phyloP scores from a whole-genome alignment of 1,140 invertebrate genomes.

The Meloidogyne chitwoodi region DNA sequence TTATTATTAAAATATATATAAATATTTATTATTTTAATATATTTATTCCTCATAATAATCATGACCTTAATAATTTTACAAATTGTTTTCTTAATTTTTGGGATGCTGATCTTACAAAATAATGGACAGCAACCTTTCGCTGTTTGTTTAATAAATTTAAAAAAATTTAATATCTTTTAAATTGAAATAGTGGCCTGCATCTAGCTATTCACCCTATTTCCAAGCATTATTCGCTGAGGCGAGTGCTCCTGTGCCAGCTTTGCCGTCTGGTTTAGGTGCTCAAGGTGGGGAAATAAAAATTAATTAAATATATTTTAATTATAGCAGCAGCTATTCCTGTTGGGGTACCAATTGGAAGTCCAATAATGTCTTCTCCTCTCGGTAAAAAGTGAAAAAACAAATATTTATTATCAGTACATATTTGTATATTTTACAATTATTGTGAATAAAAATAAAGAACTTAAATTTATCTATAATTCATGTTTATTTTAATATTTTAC shows the following conservation, averaged over 20 bases:
- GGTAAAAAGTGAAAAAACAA: not conserved
- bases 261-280: conserved; percentile 16
- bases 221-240: conserved; percentile 31
- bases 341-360: not conserved
- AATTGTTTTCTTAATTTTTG: not conserved
- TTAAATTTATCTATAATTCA: not conserved
- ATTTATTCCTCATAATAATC: not conserved
- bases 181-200: conserved; percentile 28
- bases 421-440: not conserved
- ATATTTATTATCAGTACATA: not conserved
- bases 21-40: not conserved
- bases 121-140: not conserved
- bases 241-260: conserved; percentile 23
- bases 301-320: not conserved
- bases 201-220: conserved; percentile 39
- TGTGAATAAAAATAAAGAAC: not conserved
- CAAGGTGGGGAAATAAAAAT: conserved; percentile 2
- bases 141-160: not conserved
- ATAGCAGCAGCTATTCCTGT: conserved; percentile 11
- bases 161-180: not conserved
- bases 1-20: not conserved
- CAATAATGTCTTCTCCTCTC: not conserved
- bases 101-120: not conserved
- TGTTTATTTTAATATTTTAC: not conserved
- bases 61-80: not conserved